Base-by-base conservation (phyloP, 2,113 vertebrate species). In the Xenus cinereus region DNA sequence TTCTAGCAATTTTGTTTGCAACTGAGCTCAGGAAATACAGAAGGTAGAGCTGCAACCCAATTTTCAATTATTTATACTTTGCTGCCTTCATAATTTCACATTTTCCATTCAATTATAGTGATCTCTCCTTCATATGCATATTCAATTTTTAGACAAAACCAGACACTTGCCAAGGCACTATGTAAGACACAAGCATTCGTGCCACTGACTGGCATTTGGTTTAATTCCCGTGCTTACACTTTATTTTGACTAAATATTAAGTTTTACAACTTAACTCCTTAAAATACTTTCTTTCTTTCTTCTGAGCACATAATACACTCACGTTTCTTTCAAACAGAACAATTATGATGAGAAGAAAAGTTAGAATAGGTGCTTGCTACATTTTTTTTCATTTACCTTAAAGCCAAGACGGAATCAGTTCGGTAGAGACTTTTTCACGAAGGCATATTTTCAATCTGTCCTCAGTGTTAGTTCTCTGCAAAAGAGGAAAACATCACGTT, bases 41-140 rank as follows among this genome's bases (percentile, higher is more conserved):
- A 69, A 96, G 18, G 59, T 59, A 54, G 77, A 92, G 86, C 1
- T 35, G 84, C 30, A 94, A 91, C 73, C 43, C 84, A 64, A 72
- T 68, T 95, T 97, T 94, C 91, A 95, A 94, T 95, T 96, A 97
- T 94, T 96, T 92, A 96, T 83, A 89, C 45, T 89, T 97, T 93
- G 66, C 56, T 85, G 83, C 87, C 76, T 95, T 96, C 71, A 9
- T 95, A 97, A 89, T 90, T 94, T 85, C 89, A 79, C 10, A 87
- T 91, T 95, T 95, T 78, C 60, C 73, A 83, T 90, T 96, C 85
- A 71, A 82, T 95, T 95, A 72, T 5, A 90, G 43, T 72, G 32
- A 84, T 82, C 33, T 93, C 39, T 66, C 83, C 81, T 92, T 82
- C 72, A 93, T 30, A 87, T 33, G 85, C 39, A 74, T 89, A 81